These are phyloP conservation scores for Ormia ochracea DNA, from an alignment of 2,888 invertebrate genomes.

Conservation along the genomic window DNA sequence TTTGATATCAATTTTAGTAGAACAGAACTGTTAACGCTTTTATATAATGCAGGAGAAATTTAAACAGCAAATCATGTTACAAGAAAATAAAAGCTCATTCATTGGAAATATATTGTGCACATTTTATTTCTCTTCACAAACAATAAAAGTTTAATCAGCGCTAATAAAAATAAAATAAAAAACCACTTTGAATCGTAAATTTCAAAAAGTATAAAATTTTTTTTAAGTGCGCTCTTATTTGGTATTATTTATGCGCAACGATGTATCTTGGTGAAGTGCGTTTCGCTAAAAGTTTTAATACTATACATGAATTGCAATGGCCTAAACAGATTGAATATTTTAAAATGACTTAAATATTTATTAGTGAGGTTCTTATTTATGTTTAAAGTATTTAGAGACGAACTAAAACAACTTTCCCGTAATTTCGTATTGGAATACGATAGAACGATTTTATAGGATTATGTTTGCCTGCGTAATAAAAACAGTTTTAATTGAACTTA, in stretches of 20 bases:
- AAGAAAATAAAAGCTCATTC: conserved; percentile 45
- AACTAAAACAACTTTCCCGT: not conserved
- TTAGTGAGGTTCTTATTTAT: not conserved
- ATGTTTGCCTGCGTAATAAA: too few species aligned
- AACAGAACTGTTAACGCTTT: conserved; percentile 29
- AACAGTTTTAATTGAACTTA: too few species aligned
- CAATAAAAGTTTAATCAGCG: conserved; percentile 2
- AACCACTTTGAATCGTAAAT: not conserved
- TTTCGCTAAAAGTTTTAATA: too few species aligned
- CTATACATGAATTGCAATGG: not conserved
- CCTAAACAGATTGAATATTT: not conserved
- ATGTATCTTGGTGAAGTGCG: too few species aligned
- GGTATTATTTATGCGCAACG: too few species aligned
- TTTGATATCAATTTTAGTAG: conserved; percentile 47
- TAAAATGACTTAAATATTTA: not conserved
- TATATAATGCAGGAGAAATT: not conserved
- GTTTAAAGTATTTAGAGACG: not conserved
- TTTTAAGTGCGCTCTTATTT: too few species aligned
- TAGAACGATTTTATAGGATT: conserved; percentile 41
- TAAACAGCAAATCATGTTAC: not conserved
- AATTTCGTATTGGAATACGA: conserved; percentile 20
- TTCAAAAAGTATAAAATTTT: not conserved
- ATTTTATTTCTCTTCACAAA: not conserved
- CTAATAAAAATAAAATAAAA: not conserved
- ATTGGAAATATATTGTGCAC: conserved; percentile 38